Percentiles rank a stretch among this genome's conserved stretches.
phyloP scores from a whole-genome alignment of 2,888 invertebrate species.

The Noctua pronuba region DNA sequence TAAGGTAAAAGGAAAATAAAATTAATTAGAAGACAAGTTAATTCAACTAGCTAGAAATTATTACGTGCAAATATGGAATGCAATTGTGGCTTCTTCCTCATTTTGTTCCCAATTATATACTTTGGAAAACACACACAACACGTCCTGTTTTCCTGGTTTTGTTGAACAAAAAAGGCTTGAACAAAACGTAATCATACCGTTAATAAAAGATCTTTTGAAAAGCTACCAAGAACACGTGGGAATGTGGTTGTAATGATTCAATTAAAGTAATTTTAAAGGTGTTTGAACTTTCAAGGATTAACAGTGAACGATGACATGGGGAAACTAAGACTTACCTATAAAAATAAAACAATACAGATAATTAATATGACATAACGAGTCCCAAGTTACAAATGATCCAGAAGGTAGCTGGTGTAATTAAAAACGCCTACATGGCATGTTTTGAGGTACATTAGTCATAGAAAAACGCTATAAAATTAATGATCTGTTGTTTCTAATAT shows the following conservation, averaged over 20 bases:
- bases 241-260: slow-evolving; percentile 11
- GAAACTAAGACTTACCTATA: not conserved
- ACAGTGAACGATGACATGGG: slow-evolving; percentile 1
- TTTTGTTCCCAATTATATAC: not conserved
- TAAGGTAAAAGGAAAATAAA: not conserved
- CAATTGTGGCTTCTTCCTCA: slow-evolving; percentile 9
- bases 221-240: slow-evolving; percentile 27
- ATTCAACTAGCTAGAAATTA: not conserved
- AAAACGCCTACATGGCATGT: slow-evolving; percentile 52
- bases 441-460: slow-evolving; percentile 58
- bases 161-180: slow-evolving; percentile 9
- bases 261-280: slow-evolving; percentile 44
- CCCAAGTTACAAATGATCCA: slow-evolving; percentile 35
- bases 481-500: slow-evolving; percentile 38
- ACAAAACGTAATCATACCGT: not conserved
- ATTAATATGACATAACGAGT: slow-evolving; percentile 38
- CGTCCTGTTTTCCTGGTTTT: not conserved
- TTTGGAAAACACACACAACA: slow-evolving; percentile 34
- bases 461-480: slow-evolving; percentile 42
- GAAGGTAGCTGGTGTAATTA: slow-evolving; percentile 51
- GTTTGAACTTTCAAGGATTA: slow-evolving; percentile 52
- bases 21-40: not conserved
- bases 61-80: not conserved
- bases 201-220: slow-evolving; percentile 23
- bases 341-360: slow-evolving; percentile 25